These are phyloP conservation scores for Cheumatopsyche charites DNA, from an alignment of 1,140 invertebrate species.

Conservation along the genomic window DNA sequence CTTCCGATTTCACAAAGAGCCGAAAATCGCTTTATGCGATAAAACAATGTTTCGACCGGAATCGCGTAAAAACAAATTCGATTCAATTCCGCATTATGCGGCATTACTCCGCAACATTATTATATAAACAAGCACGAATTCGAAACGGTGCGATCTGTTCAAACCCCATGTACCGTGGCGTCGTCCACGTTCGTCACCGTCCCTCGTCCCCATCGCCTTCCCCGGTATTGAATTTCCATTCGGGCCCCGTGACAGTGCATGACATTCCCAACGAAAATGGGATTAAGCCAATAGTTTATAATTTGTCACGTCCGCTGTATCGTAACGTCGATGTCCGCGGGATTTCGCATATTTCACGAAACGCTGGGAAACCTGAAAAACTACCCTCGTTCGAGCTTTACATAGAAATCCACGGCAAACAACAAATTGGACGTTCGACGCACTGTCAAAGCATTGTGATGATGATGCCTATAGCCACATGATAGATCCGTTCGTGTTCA, in stretches of 20 bases:
- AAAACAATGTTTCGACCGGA: no score
- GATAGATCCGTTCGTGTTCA: background rate
- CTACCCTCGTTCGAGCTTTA: background rate
- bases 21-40: no score
- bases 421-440: background rate
- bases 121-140: slow-evolving; percentile 7
- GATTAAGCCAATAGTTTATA: slow-evolving; percentile 46
- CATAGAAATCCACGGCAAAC: background rate
- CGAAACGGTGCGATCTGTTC: slow-evolving; percentile 24
- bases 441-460: background rate
- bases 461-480: background rate
- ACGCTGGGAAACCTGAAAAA: background rate
- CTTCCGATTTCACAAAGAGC: no score
- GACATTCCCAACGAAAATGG: slow-evolving; percentile 43
- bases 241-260: slow-evolving; percentile 36
- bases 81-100: no score
- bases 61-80: no score
- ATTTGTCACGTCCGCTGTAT: slow-evolving; percentile 46
- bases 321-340: slow-evolving; percentile 29
- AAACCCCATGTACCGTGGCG: slow-evolving; percentile 29
- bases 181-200: background rate
- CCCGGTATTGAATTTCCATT: slow-evolving; percentile 28
- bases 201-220: background rate
- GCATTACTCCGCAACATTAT: no score
- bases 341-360: slow-evolving; percentile 33